phyloP scores from a whole-genome alignment of 2,797 vertebrate species.

The Pyrocephalus nanus region DNA sequence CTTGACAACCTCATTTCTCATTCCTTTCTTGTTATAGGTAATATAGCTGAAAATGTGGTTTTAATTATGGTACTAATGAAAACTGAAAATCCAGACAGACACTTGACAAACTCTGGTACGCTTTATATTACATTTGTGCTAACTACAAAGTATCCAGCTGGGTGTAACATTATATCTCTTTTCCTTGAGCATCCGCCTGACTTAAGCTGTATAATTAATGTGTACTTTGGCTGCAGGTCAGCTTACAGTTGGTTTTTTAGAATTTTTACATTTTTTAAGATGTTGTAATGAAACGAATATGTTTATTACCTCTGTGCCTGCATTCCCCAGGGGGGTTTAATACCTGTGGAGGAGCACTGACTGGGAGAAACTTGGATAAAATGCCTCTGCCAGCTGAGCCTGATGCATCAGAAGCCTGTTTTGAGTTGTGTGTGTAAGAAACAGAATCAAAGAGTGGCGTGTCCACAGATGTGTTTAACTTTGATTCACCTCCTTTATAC shows the following conservation, averaged over 20 bases:
- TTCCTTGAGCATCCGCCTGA: conserved; percentile 80
- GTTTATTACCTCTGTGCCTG: conserved; percentile 76
- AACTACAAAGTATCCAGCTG: conserved; percentile 87
- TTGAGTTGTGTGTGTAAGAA: conserved; percentile 43
- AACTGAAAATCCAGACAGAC: conserved; percentile 86
- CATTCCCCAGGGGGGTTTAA: conserved; percentile 49
- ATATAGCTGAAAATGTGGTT: conserved; percentile 84
- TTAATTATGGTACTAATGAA: conserved; percentile 86
- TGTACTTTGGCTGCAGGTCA: conserved; percentile 84
- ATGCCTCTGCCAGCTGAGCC: conserved; percentile 29
- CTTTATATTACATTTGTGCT: conserved; percentile 85
- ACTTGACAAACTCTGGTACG: conserved; percentile 84
- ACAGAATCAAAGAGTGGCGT: conserved; percentile 19
- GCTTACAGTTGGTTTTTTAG: conserved; percentile 77
- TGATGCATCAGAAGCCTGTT: conserved; percentile 9
- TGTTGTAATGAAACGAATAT: conserved; percentile 74
- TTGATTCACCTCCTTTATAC: conserved; percentile 21
- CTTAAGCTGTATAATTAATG: conserved; percentile 86
- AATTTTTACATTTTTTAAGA: conserved; percentile 77
- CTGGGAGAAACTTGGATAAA: conserved; percentile 25
- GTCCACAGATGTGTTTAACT: conserved; percentile 46
- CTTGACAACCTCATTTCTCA: conserved; percentile 83
- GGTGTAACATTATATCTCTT: conserved; percentile 81
- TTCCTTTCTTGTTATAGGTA: conserved; percentile 85
- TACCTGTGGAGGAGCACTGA: conserved; percentile 45